A percentile compares a stretch with the other conserved stretches of the same genome.
Evolutionary conservation across 2,113 vertebrate genomes (phyloP).

Genomic region (Triplophysa tibetana): DNA sequence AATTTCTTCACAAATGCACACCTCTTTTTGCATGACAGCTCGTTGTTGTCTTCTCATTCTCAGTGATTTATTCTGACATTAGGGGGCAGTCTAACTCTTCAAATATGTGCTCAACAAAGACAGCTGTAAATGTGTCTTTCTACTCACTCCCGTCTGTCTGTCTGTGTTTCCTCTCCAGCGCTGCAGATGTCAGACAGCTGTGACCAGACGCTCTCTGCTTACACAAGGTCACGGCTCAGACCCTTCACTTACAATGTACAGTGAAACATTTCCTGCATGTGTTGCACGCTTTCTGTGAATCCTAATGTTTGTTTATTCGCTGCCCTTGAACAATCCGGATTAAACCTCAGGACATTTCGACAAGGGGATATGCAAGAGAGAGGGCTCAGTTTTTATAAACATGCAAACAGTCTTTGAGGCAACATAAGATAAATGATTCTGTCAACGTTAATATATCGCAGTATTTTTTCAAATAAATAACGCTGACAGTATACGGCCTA

Average conservation of each 20-base stretch:
- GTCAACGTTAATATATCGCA: background rate
- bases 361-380: background rate
- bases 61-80: conserved; percentile 39
- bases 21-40: background rate
- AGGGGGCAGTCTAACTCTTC: conserved; percentile 67
- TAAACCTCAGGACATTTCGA: background rate
- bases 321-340: background rate
- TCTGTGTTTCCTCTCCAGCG: background rate
- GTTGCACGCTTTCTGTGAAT: background rate
- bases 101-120: background rate
- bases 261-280: background rate
- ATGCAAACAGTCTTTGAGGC: background rate
- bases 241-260: background rate
- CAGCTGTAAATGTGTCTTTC: background rate
- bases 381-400: background rate
- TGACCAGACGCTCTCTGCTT: conserved; percentile 2
- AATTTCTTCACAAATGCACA: background rate
- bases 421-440: background rate
- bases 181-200: conserved; percentile 13
- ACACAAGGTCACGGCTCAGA: background rate
- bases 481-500: background rate
- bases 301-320: background rate
- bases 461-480: background rate
- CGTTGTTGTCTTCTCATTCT: background rate
- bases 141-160: conserved; percentile 8